phyloP scores from a whole-genome alignment of 2,797 vertebrate genomes.

The Dicrostonyx torquatus region DNA sequence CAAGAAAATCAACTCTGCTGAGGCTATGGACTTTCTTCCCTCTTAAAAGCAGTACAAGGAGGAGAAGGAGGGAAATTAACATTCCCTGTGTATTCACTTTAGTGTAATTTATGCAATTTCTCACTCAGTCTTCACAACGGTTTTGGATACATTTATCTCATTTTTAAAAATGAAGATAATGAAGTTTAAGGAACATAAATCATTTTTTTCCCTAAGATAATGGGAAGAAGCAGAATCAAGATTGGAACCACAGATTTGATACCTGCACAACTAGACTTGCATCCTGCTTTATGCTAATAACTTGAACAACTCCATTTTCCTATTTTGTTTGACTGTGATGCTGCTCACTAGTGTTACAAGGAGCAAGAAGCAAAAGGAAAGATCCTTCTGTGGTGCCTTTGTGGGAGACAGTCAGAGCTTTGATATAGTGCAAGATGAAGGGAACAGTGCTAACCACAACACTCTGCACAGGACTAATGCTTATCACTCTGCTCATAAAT shows the following conservation, averaged over 20 bases:
- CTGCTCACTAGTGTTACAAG: background rate
- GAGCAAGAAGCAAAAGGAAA: background rate
- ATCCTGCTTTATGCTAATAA: background rate
- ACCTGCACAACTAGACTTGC: background rate
- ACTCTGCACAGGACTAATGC: background rate
- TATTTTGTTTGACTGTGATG: background rate
- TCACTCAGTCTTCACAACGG: slow-evolving; percentile 6
- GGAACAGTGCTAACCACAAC: background rate
- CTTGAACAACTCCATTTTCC: background rate
- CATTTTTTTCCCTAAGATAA: background rate
- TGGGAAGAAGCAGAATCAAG: background rate
- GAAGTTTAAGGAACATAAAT: background rate
- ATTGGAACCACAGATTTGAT: background rate
- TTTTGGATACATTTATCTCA: background rate
- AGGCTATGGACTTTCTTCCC: background rate
- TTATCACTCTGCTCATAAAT: background rate
- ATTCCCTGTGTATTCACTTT: background rate
- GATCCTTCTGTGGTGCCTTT: background rate
- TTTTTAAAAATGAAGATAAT: slow-evolving; percentile 14
- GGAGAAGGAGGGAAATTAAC: background rate
- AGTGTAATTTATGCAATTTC: background rate
- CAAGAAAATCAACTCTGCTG: background rate
- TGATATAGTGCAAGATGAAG: slow-evolving; percentile 23
- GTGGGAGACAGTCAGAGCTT: slow-evolving; percentile 14
- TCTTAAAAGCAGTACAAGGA: background rate